Conservation (phyloP, 1,140 invertebrate genomes). For the Oncopodura yosiiana region DNA sequence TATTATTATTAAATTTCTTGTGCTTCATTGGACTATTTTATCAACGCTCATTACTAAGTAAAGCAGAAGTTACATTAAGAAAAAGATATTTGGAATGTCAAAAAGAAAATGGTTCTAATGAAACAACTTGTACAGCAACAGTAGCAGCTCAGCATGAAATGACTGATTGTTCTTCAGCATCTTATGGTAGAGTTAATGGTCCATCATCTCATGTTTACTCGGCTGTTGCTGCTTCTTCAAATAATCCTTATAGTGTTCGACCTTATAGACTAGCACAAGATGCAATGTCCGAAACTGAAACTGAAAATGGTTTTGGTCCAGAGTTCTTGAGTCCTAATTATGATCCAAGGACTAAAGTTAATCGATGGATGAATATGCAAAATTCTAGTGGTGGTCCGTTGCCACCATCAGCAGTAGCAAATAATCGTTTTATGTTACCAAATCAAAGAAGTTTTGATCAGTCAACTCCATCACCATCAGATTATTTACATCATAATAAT, state of each 20-base stretch:
- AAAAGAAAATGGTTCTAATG: neutral
- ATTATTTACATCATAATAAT: neutral
- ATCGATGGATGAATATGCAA: conserved; percentile 32
- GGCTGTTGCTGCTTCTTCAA: neutral
- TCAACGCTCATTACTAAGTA: conserved; percentile 28
- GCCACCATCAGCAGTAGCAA: conserved; percentile 5
- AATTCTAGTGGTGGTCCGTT: conserved; percentile 1
- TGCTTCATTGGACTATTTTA: conserved; percentile 35
- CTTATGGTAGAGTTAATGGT: conserved; percentile 1
- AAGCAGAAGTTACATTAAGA: conserved; percentile 26
- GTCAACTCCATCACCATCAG: neutral
- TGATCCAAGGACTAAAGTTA: conserved; percentile 33
- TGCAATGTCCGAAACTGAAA: conserved; percentile 34
- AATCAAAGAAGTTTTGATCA: neutral
- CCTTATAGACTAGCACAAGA: conserved; percentile 2
- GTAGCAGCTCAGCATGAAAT: neutral
- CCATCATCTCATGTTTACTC: neutral
- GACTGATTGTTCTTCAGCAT: too few species aligned
- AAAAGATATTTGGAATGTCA: conserved; percentile 19
- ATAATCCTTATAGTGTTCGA: neutral
- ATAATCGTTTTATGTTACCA: neutral
- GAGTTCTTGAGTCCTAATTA: conserved; percentile 33
- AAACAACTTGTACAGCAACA: neutral
- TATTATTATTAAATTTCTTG: conserved; percentile 27
- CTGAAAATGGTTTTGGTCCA: conserved; percentile 34